These are phyloP conservation scores for Cladorhizidae sp. DNA, from an alignment of 37 sponge, comb jelly and placozoan genomes.

Conservation along the genomic window DNA sequence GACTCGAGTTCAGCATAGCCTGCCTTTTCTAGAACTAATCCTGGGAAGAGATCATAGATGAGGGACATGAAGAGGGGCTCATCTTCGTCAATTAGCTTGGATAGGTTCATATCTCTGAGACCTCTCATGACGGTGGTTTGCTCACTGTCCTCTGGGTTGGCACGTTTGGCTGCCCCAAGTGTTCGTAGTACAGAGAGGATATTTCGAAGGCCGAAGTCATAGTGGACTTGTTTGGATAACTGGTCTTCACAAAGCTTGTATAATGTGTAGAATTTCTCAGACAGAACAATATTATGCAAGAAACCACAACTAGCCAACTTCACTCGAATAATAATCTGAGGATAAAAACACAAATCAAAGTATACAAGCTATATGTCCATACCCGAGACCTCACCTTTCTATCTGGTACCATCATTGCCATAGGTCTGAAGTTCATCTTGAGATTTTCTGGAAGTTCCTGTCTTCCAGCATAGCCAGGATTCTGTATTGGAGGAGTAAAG, in stretches of 20 bases:
- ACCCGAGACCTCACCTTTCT: constrained; percentile 69
- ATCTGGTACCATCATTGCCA: constrained; percentile 99
- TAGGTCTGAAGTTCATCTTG: constrained; percentile 97
- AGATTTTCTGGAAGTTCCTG: constrained; percentile 98
- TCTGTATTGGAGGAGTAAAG: constrained; percentile 42
- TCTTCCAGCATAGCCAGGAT: constrained; percentile 99
- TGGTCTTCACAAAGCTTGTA: constrained; percentile 99
- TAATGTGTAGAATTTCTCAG: constrained; percentile 96
- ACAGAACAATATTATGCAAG: constrained; percentile 86
- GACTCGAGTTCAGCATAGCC: constrained; percentile 93
- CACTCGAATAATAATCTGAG: constrained; percentile 89
- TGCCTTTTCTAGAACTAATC: constrained; percentile 85
- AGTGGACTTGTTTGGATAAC: constrained; percentile 99
- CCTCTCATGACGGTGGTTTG: constrained; percentile 97
- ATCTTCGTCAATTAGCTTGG: constrained; percentile 99
- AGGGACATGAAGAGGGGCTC: constrained; percentile 97
- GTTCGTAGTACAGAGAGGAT: constrained; percentile 97
- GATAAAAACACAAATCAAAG: not conserved
- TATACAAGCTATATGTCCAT: not conserved
- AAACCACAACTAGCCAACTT: constrained; percentile 97
- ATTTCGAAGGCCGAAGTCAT: constrained; percentile 98
- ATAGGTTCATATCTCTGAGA: constrained; percentile 98
- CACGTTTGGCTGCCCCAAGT: constrained; percentile 92
- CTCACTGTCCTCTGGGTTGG: constrained; percentile 89
- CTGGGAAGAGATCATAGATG: constrained; percentile 98